Base-by-base conservation (phyloP, 1,140 invertebrate genomes). In the Drosophila prosaltans region DNA sequence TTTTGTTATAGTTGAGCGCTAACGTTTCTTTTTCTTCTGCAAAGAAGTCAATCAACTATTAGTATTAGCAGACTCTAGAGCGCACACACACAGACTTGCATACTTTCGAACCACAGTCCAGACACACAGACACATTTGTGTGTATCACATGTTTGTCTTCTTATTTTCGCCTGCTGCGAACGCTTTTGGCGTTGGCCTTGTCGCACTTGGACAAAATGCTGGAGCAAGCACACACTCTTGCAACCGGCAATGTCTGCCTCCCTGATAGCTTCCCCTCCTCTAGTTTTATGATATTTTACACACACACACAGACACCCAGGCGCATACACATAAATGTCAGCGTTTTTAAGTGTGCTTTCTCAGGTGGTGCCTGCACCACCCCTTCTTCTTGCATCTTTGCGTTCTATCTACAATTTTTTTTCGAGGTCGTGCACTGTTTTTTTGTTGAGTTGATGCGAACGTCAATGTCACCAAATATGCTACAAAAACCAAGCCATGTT, bases 61-160 rank as follows among this genome's bases (percentile, higher is more conserved):
- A 36, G 32, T 36, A 86, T 86, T 86, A 65, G 83, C 78, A 85
- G 82, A 72, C 54, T 75, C 71, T 70, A 16, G 66, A 71, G 61
- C 41, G 9, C 65, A 71, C 54, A 68, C 24, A 85, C 62, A 60
- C 10, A 64, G 62, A 63, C 51, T 48, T 57, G n/a, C 43, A 65
- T 60, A 70, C 48, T 61, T 58, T 51, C 66, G 69, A 64, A 73
- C 74, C 78, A 55, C 16, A 40, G 30, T 51, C 45, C 40, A 54
- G 30, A 65, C 40, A 65, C 48, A 36, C 36, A 70, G 86, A 26
- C 45, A 51, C 45, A 51, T 51, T 51, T 89, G 89, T 85, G 84
- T 91, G 89, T 91, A 91, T 91, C 89, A 91, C 89, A 91, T 91
- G 89, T 91, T 91, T 85, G 78, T 81, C 81, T 80, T 91, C 90